Base-by-base conservation (phyloP, 2,888 invertebrate genomes). In the Brachylomia viminalis region DNA sequence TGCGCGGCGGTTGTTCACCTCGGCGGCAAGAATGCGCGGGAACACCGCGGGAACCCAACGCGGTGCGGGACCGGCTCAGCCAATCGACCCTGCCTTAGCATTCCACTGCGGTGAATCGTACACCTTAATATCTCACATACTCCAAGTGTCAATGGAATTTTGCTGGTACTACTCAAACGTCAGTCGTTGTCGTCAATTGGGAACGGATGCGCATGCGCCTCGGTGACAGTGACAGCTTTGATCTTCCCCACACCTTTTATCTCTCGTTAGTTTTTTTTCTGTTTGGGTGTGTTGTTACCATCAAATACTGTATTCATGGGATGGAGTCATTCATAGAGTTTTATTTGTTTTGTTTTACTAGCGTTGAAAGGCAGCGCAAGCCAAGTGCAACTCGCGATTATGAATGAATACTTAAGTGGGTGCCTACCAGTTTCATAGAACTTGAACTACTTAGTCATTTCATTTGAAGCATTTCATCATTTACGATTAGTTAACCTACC, bases 1-100 rank as follows among this genome's bases (percentile, higher is more conserved):
- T 90, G 91, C 91, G 87, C 90, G 92, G 91, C 93, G 96, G 95
- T 95, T 95, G 95, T 95, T 95, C 92, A 96, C 96, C 96, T 94
- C 95, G 91, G 77, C 78, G 86, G 85, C 91, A 93, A 93, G 95
- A 93, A 95, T 94, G 95, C 93, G 93, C 92, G 92, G 92, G 92
- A 92, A 90, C 92, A 84, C 79, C 83, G 89, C 88, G 89, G 91
- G 92, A 91, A 91, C 90, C 85, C 91, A 91, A 87, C 90, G 88
- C 92, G 92, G 91, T 92, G 90, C 90, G 83, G 90, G 91, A 93
- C 93, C 92, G 93, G 79, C 81, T 85, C 81, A 65, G 74, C 86
- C 83, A 80, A 84, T 86, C 86, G 79, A 76, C 86, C 82, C 84
- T 79, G 71, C 84, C 83, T 85, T 83, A 78, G 67, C 88, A 88